phyloP scores from a whole-genome alignment of 2,797 vertebrate genomes.

The Pantherophis vulpinus region DNA sequence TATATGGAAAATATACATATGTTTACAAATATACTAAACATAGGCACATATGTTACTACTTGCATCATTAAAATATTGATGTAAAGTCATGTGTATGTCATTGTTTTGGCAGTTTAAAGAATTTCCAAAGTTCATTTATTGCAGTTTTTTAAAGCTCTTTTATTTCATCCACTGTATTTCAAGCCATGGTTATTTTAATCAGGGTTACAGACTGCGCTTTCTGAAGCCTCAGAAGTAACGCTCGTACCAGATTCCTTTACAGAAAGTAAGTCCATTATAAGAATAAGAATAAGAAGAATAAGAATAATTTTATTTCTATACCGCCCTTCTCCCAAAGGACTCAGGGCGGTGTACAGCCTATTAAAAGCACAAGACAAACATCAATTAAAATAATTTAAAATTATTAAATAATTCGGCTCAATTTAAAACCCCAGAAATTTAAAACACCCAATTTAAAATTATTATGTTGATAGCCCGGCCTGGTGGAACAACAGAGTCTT shows the following conservation, averaged over 20 bases:
- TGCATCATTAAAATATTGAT: background rate
- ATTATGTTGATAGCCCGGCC: too few relatives aligned
- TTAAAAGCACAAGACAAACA: too few relatives aligned
- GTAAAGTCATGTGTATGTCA: background rate
- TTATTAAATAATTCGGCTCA: too few relatives aligned
- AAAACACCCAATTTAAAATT: too few relatives aligned
- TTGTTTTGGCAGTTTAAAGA: background rate
- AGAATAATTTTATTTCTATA: too few relatives aligned
- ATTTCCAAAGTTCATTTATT: background rate
- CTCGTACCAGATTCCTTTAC: background rate
- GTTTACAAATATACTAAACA: background rate
- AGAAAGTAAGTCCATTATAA: background rate
- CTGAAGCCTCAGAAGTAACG: background rate
- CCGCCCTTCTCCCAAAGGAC: too few relatives aligned
- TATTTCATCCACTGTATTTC: background rate
- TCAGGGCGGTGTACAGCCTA: too few relatives aligned
- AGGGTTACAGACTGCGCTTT: background rate
- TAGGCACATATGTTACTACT: background rate
- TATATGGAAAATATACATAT: background rate
- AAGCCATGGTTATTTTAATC: background rate
- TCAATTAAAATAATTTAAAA: too few relatives aligned
- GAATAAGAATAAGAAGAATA: too few relatives aligned
- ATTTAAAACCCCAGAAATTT: too few relatives aligned
- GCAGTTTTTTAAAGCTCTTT: background rate
- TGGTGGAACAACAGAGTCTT: too few relatives aligned